These are phyloP conservation scores for Athetis lepigone DNA, from an alignment of 2,888 invertebrate genomes.

Conservation along the genomic window DNA sequence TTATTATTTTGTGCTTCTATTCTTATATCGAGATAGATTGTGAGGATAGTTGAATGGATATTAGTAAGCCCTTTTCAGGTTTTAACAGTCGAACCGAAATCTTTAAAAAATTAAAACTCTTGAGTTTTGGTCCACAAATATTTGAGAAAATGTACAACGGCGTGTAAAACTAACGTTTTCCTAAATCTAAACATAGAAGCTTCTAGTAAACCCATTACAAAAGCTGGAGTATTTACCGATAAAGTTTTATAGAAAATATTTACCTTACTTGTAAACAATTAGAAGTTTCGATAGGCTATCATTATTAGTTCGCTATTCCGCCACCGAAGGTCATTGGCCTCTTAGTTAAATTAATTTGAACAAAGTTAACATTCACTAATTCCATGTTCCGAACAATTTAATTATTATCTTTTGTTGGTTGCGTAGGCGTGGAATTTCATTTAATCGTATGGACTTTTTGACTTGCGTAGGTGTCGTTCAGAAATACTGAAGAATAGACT, in stretches of 20 bases:
- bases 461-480: not conserved
- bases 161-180: not conserved
- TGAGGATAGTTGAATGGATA: no score
- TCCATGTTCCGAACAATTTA: conserved; percentile 11
- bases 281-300: conserved; percentile 36
- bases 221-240: not conserved
- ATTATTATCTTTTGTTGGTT: conserved; percentile 14
- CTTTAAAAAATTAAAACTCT: no score
- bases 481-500: no score
- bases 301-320: conserved; percentile 10
- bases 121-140: no score
- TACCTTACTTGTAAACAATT: conserved; percentile 15
- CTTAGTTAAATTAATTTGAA: conserved; percentile 26
- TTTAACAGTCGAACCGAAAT: no score
- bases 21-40: no score
- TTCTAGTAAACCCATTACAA: not conserved
- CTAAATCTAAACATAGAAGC: not conserved
- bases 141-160: no score
- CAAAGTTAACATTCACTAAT: not conserved
- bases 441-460: not conserved
- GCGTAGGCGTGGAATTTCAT: not conserved
- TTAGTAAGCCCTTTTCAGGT: no score
- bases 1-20: no score
- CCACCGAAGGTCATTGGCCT: conserved; percentile 20
- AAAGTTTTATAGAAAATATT: conserved; percentile 16